A percentile compares a stretch with the other conserved stretches of the same genome.
These are phyloP conservation scores for Acronicta psi DNA, from an alignment of 2,888 invertebrate genomes.

Conservation along the genomic window DNA sequence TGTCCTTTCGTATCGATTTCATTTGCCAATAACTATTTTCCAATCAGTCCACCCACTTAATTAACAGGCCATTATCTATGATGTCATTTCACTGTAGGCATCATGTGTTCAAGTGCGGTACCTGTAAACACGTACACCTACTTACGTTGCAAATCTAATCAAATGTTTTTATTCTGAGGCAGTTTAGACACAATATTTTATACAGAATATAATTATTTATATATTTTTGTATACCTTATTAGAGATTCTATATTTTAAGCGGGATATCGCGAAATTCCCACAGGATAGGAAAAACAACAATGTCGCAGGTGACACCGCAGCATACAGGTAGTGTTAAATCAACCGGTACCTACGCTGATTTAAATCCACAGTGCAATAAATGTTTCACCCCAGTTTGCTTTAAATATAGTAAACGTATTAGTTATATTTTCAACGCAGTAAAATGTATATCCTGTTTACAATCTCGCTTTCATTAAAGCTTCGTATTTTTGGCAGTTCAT, in stretches of 20 bases:
- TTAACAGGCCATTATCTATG: constrained; percentile 36
- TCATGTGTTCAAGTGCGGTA: neutral
- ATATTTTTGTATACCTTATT: too few species aligned
- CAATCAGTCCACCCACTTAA: constrained; percentile 18
- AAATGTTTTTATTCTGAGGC: too few species aligned
- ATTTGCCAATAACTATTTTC: constrained; percentile 35
- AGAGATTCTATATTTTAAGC: too few species aligned
- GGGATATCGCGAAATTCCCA: too few species aligned
- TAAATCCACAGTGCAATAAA: constrained; percentile 24
- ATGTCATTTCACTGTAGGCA: constrained; percentile 30
- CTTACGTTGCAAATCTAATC: neutral
- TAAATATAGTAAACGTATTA: constrained; percentile 33
- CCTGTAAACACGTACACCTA: neutral
- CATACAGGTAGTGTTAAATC: constrained; percentile 3
- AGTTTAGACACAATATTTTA: too few species aligned
- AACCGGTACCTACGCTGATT: neutral
- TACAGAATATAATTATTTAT: too few species aligned
- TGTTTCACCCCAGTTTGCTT: constrained; percentile 28
- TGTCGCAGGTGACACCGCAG: too few species aligned
- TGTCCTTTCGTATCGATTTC: constrained; percentile 23
- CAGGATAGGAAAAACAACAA: too few species aligned
- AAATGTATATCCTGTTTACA: constrained; percentile 47
- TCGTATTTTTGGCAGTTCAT: neutral
- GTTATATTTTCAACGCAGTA: constrained; percentile 44
- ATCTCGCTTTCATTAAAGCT: constrained; percentile 32